These are phyloP conservation scores for Sesamia inferens DNA, from an alignment of 2,888 invertebrate genomes.

Conservation along the genomic window DNA sequence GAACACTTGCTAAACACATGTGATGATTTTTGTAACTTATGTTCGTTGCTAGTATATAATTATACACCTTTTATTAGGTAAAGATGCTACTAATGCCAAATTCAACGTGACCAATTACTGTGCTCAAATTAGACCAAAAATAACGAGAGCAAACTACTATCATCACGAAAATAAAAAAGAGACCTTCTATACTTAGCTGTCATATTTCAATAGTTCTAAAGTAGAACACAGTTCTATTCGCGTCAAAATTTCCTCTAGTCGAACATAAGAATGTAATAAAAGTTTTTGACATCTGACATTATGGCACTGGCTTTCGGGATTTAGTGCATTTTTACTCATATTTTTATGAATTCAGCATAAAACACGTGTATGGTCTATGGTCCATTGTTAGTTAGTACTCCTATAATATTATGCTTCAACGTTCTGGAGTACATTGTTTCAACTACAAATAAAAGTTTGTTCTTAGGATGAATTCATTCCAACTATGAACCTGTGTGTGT, in stretches of 20 bases:
- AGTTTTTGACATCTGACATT: constrained; percentile 20
- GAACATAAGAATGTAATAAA: constrained; percentile 21
- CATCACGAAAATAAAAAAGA: no score
- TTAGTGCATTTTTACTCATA: not conserved
- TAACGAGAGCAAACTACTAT: no score
- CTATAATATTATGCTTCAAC: not conserved
- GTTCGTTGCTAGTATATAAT: no score
- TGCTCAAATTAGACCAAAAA: no score
- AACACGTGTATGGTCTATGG: not conserved
- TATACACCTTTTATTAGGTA: no score
- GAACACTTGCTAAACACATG: not conserved
- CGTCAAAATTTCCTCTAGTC: constrained; percentile 17
- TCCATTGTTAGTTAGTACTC: not conserved
- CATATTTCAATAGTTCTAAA: constrained; percentile 38
- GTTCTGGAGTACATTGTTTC: not conserved
- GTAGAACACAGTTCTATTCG: not conserved
- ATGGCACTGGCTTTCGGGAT: constrained; percentile 13
- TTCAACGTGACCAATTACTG: no score
- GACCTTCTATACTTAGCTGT: not conserved
- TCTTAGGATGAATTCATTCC: not conserved
- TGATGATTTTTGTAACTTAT: no score
- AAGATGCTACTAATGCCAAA: no score
- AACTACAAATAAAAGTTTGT: not conserved
- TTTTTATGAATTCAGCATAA: not conserved
- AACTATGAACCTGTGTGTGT: not conserved